phyloP scores from a whole-genome alignment of 2,888 invertebrate species.

The Dioctria linearis region DNA sequence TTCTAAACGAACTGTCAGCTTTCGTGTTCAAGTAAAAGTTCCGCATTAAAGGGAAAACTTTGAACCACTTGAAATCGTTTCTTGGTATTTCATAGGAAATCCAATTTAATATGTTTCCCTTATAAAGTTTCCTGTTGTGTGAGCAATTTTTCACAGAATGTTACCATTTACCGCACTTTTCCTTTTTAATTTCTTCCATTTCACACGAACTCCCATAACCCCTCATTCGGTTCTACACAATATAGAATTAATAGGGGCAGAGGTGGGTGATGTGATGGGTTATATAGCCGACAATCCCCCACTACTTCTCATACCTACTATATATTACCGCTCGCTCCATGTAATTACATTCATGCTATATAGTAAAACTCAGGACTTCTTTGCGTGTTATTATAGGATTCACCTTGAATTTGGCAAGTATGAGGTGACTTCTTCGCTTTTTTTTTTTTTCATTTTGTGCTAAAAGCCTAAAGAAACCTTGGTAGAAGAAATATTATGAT shows the following conservation, averaged over 20 bases:
- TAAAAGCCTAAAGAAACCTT: too few species aligned
- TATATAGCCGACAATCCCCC: too few species aligned
- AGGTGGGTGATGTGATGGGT: too few species aligned
- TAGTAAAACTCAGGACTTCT: slow-evolving; percentile 4
- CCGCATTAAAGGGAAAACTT: background rate
- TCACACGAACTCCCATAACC: background rate
- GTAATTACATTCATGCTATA: slow-evolving; percentile 6
- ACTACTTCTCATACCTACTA: background rate
- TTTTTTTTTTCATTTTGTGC: too few species aligned
- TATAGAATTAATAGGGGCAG: too few species aligned
- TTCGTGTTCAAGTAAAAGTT: slow-evolving; percentile 2
- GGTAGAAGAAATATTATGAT: too few species aligned
- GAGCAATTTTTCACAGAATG: slow-evolving; percentile 10
- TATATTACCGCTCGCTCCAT: background rate
- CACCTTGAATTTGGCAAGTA: slow-evolving; percentile 5
- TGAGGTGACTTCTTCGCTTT: background rate
- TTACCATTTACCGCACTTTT: slow-evolving; percentile 23
- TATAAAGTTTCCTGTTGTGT: slow-evolving; percentile 17
- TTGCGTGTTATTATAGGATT: slow-evolving; percentile 10
- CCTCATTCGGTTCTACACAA: background rate
- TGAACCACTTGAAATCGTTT: background rate
- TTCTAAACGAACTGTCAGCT: background rate
- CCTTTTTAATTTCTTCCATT: slow-evolving; percentile 22
- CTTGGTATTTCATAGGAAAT: slow-evolving; percentile 9
- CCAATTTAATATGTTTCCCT: slow-evolving; percentile 17